Base-by-base conservation (phyloP, 1,140 invertebrate genomes). In the Melipona quadrifasciata region DNA sequence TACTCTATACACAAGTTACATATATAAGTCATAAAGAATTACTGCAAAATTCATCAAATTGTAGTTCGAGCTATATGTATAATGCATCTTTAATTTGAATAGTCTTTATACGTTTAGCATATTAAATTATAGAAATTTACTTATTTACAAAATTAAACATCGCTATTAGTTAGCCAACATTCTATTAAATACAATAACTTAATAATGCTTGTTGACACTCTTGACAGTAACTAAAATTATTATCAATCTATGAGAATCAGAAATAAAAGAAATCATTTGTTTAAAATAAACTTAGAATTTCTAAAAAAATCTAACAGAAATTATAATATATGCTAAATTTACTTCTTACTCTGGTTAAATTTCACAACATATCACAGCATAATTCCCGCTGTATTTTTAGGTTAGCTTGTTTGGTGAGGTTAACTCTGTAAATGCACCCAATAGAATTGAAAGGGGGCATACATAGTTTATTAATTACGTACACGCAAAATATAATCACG, bases 361-460 rank as follows among this genome's bases (percentile, higher is more conserved):
- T 73, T 83, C 75, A 82, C 74, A 89, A 91, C 89, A 86, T 81
- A 87, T 91, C 79, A 86, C 86, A 83, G 86, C 76, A 91, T 90
- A 81, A 85, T 84, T 79, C 87, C 31, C 58, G 70, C 27, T 67
- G 31, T 68, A 89, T 58, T 93, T 93, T 88, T 88, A 93, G 93
- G 92, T 93, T 93, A 93, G 91, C 90, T 93, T 91, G 93, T 92
- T 92, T 92, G 84, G 82, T 88, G 85, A 93, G 93, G 92, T 93
- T 94, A 93, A 80, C 84, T 91, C 88, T 39, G 61, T 61, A 72
- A 71, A 64, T 80, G 39, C 55, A 70, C 47, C 53, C 51, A 31
- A 74, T 3, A 51, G 10, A 65, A 27, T 67, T 73, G 58, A 78
- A 67, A 53, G 10, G 57, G 17, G 57, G 53, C 67, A 34, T 79